These are phyloP conservation scores for Pardalotus punctatus DNA, from an alignment of 2,113 vertebrate genomes.

Conservation along the genomic window DNA sequence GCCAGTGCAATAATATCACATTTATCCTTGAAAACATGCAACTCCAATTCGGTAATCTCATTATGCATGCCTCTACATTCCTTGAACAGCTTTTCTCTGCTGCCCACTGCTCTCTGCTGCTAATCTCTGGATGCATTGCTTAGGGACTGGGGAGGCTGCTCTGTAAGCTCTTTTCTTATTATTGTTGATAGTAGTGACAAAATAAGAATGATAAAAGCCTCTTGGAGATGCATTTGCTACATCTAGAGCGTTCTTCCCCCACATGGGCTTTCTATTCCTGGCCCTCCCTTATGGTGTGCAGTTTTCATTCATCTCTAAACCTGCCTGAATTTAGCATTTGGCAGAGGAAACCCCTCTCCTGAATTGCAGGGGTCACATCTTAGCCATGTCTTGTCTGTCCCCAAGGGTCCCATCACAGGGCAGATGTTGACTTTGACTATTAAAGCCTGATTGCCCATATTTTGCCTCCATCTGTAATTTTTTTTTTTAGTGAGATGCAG, in stretches of 20 bases:
- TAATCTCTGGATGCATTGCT: constrained; percentile 50
- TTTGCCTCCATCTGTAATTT: background rate
- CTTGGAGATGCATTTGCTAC: constrained; percentile 44
- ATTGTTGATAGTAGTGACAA: constrained; percentile 66
- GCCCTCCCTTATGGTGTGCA: constrained; percentile 49
- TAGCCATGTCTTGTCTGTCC: background rate
- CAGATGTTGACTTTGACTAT: background rate
- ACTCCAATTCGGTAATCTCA: constrained; percentile 49
- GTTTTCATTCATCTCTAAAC: constrained; percentile 61
- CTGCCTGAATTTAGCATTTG: constrained; percentile 49
- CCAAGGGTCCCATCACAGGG: background rate
- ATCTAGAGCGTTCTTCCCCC: constrained; percentile 61
- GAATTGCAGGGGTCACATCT: background rate
- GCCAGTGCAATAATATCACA: background rate
- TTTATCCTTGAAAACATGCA: constrained; percentile 61
- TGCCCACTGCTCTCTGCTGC: constrained; percentile 42
- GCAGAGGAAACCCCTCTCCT: constrained; percentile 40
- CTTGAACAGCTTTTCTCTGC: constrained; percentile 47
- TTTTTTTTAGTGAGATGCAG: background rate
- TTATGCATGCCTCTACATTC: constrained; percentile 43
- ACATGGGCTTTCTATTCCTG: constrained; percentile 61
- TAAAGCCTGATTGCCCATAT: background rate
- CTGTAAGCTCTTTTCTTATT: constrained; percentile 58
- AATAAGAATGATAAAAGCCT: constrained; percentile 62
- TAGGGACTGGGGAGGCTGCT: constrained; percentile 33